Base-by-base conservation (phyloP, 1,140 invertebrate species). In the Anastrepha ludens region DNA sequence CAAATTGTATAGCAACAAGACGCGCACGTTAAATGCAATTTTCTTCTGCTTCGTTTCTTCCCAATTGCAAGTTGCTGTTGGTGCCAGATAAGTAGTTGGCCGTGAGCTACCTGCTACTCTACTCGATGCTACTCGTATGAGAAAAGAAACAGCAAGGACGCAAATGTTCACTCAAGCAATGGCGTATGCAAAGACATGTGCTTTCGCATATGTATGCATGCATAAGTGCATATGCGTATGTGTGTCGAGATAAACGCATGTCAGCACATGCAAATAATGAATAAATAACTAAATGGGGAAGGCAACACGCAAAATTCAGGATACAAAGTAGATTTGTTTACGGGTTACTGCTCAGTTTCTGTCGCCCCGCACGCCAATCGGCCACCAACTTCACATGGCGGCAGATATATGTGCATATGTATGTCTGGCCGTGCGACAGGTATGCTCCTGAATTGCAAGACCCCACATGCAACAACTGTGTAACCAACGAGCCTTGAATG, bases 251-350 rank as follows among this genome's bases (percentile, higher is more conserved):
- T 81, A 81, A 50, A 81, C n/a, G 74, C 74, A 8, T 81, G 74
- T 81, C 74, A 58, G 74, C 74, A 81, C n/a, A 55, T 29, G n/a
- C 47, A 81, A 81, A 81, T 81, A 55, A 81, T 81, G 47, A 81
- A 81, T 81, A 81, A 81, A 81, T 81, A 81, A 20, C 47, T 11
- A 81, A 81, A 50, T 55, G n/a, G 47, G 47, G n/a, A 55, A 81
- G 9, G 47, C 74, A 81, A 29, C 47, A 81, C 47, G 47, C 47
- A 11, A 55, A n/a, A 55, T n/a, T 11, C 17, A 55, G 47, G 11
- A 81, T 81, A 47, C 47, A 81, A 81, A 81, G n/a, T 47, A 81
- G 1, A 78, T 58, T 55, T 81, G 47, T 13, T 20, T 55, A 55
- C n/a, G 44, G 74, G 44, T 81, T 81, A 81, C 50, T 81, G n/a